Evolutionary conservation across 2,113 vertebrate genomes (phyloP).

Genomic region (Phalacrocorax aristotelis): DNA sequence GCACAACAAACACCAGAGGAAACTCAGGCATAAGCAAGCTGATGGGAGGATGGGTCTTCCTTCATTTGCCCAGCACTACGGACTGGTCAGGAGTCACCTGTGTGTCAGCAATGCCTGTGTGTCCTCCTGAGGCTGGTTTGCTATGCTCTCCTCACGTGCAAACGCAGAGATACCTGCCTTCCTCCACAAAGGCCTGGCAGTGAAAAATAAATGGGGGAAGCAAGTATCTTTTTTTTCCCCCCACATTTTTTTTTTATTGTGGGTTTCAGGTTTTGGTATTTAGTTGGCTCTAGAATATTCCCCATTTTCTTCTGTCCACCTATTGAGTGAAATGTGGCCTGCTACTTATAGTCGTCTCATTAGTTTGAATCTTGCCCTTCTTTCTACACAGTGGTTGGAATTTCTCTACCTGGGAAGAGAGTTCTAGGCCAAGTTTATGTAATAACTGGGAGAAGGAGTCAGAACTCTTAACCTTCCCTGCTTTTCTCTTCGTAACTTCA

Average conservation of each 20-base stretch:
- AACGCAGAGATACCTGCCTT: background rate
- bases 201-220: background rate
- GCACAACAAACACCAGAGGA: too few relatives aligned
- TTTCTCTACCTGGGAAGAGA: background rate
- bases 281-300: background rate
- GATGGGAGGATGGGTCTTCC: background rate
- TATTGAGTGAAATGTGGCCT: background rate
- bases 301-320: background rate
- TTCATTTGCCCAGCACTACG: accelerated
- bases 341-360: background rate
- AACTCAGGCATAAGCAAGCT: background rate
- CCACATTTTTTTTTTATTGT: background rate
- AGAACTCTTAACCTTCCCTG: background rate
- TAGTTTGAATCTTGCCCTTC: background rate
- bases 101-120: accelerated
- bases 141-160: background rate
- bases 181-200: background rate
- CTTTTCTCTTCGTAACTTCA: background rate
- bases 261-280: background rate
- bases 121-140: background rate
- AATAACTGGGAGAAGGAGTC: background rate
- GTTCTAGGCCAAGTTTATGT: background rate
- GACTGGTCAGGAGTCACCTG: accelerated
- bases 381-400: background rate
- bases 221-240: too few relatives aligned